phyloP scores from a whole-genome alignment of 2,113 vertebrate species.

The Pitta sordida region DNA sequence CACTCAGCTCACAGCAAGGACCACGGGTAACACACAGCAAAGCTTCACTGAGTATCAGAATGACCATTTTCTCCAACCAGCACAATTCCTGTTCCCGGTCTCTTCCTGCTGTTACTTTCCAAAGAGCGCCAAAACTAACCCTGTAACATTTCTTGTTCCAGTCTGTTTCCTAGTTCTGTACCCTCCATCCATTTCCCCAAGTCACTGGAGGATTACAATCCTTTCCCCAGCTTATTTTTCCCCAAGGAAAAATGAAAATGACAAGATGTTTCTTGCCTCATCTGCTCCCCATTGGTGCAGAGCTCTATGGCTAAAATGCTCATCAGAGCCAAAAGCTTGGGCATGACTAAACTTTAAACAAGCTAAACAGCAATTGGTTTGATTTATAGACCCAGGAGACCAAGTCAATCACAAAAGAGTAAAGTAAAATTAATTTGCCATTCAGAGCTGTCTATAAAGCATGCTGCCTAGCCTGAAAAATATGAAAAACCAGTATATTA shows the following conservation, averaged over 20 bases:
- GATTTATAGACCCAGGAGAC: conserved; percentile 1
- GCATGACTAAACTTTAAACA: neutral
- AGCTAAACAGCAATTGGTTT: conserved; percentile 19
- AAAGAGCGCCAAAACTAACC: neutral
- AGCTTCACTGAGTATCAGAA: neutral
- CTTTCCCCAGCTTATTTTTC: neutral
- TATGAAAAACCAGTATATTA: neutral
- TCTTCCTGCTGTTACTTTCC: neutral
- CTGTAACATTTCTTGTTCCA: neutral
- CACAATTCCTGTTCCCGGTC: neutral
- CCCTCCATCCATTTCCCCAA: neutral
- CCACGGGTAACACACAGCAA: neutral
- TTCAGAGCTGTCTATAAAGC: neutral
- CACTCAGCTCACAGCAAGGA: neutral
- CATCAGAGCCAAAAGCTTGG: neutral
- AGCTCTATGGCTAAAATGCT: neutral
- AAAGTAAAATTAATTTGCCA: conserved; percentile 26
- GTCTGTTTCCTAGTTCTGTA: neutral
- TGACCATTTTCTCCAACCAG: neutral
- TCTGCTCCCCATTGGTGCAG: neutral
- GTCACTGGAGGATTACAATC: neutral
- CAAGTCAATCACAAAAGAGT: neutral
- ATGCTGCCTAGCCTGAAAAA: neutral
- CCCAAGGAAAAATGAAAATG: neutral
- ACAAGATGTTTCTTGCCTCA: neutral